Conservation (phyloP, 2,888 invertebrate genomes). For the Pseudococcus jackbeardsleyi region DNA sequence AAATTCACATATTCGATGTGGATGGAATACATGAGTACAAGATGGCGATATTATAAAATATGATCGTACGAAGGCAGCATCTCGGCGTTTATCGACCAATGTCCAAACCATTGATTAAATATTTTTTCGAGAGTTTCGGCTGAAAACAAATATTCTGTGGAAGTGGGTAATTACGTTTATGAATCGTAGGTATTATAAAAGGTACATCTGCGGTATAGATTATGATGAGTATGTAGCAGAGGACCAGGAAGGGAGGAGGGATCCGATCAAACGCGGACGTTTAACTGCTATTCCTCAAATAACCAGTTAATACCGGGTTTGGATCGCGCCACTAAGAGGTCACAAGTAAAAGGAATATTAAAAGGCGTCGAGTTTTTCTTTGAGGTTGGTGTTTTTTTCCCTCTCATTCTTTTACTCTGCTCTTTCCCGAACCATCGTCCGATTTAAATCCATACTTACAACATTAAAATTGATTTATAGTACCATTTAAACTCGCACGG, state of each 20-base stretch:
- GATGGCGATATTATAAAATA: background rate
- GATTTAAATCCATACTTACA: slow-evolving; percentile 50
- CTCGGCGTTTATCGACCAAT: background rate
- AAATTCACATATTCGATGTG: background rate
- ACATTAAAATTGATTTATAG: slow-evolving; percentile 55
- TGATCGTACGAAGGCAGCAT: background rate
- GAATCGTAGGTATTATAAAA: background rate
- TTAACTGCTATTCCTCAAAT: background rate
- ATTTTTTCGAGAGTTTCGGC: slow-evolving; percentile 18
- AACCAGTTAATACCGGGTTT: slow-evolving; percentile 46
- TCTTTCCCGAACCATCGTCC: background rate
- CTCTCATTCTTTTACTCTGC: background rate
- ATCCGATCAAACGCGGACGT: background rate
- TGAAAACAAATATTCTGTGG: slow-evolving; percentile 2
- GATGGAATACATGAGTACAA: background rate
- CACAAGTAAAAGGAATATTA: slow-evolving; percentile 28
- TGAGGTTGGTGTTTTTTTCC: background rate
- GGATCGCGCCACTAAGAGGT: background rate
- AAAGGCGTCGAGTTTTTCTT: slow-evolving; percentile 51
- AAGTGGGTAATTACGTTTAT: slow-evolving; percentile 16
- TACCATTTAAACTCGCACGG: slow-evolving; percentile 28
- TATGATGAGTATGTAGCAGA: background rate
- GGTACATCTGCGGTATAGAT: background rate
- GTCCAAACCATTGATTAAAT: slow-evolving; percentile 11
- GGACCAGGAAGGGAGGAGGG: background rate